Evolutionary conservation across 2,113 vertebrate species (phyloP), one percentile per base, ranked within the genome.

Genomic region (Aythya baeri): DNA sequence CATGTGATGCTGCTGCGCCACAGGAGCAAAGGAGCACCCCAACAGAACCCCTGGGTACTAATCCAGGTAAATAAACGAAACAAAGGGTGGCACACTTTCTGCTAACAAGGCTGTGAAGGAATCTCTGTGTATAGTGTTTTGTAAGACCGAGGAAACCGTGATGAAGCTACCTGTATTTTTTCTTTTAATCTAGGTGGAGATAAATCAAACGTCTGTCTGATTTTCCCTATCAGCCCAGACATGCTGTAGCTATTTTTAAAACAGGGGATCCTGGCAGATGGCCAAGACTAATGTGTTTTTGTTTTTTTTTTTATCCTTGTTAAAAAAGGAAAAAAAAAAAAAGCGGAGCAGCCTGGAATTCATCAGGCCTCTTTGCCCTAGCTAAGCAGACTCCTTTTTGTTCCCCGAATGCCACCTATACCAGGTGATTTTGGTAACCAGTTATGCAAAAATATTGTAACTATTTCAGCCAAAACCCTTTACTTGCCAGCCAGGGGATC

Each of bases 1-100:
- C 4, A 6, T 0, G 0, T 9, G 57, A 41, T 6, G 54, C 44
- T 73, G 55, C 65, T 23, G 26, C 2, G 0, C 16, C 49, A 34
- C 18, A 15, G 46, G 43, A 76, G 31, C 4, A 9, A 8, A 26
- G 18, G 27, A 34, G 44, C 23, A 76, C 49, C 59, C 3, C 49
- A 17, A 10, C 2, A 2, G 50, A n/a, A 78, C 52, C 29, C 44
- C 12, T 22, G 14, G 43, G 17, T 27, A 62, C 50, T 62, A 32
- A 54, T 2, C 52, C 54, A 73, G 20, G 52, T 6, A 73, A 52
- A 44, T 6, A 89, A 78, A 87, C 3, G 3, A 62, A 59, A 8
- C 1, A 0, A 76, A 73, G 63, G 0, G 43, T 27, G 66, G 70
- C 41, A 50, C 68, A 52, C 13, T 34, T 70, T 32, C 67, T 77